These are phyloP conservation scores for Rhinolophus sinicus DNA, from an alignment of 2,113 vertebrate species.

Conservation along the genomic window DNA sequence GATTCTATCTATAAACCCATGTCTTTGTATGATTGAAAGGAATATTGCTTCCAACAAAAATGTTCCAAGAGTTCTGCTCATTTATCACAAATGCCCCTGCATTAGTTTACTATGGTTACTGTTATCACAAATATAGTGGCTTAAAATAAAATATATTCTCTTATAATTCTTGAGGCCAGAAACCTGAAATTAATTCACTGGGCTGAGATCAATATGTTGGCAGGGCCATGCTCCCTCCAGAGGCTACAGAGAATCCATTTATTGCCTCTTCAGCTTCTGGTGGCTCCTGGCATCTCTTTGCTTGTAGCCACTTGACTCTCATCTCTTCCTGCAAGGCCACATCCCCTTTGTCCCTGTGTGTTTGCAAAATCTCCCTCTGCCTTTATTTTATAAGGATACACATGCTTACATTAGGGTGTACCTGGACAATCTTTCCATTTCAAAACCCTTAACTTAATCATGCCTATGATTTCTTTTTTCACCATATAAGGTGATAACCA, in stretches of 20 bases:
- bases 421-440: neutral
- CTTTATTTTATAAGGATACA: neutral
- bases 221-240: rapidly evolving
- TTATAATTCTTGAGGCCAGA: neutral
- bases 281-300: too few species aligned
- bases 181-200: neutral
- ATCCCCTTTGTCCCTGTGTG: neutral
- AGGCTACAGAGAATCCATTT: too few species aligned
- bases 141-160: neutral
- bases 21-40: neutral
- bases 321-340: neutral
- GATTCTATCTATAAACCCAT: neutral
- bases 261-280: neutral
- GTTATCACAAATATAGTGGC: neutral
- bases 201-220: neutral
- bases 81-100: neutral
- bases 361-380: neutral
- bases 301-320: too few species aligned
- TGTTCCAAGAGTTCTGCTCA: neutral
- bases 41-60: neutral
- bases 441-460: neutral
- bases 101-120: neutral
- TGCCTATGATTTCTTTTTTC: neutral
- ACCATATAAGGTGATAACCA: neutral
- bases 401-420: neutral